Evolutionary conservation across 1,140 invertebrate genomes (phyloP).

Genomic region (Temnothorax curvispinosus): DNA sequence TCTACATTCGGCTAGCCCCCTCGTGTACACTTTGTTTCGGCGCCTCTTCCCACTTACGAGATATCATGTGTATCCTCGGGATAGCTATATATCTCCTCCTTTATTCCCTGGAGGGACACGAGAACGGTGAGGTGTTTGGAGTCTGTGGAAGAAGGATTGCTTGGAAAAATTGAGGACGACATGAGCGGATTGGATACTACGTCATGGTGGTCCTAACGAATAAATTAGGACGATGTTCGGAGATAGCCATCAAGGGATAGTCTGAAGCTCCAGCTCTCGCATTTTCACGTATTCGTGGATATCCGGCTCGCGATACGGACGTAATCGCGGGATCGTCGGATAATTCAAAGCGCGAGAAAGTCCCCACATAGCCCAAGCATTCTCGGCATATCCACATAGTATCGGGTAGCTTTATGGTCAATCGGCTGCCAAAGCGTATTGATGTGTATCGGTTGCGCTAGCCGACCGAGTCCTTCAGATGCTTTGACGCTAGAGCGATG

Average conservation of each 20-base stretch:
- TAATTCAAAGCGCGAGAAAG: constrained; percentile 12
- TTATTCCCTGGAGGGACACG: background rate
- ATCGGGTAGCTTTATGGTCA: constrained; percentile 6
- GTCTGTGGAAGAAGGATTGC: background rate
- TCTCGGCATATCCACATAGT: background rate
- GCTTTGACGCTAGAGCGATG: constrained; percentile 19
- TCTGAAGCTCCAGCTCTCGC: background rate
- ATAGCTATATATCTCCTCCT: background rate
- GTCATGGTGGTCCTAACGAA: constrained; percentile 13
- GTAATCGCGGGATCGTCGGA: background rate
- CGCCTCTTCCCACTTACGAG: background rate
- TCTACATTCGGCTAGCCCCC: background rate
- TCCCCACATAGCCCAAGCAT: background rate
- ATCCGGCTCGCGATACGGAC: background rate
- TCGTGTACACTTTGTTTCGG: constrained; percentile 22
- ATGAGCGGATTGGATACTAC: constrained; percentile 11
- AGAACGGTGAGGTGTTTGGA: background rate
- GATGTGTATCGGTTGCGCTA: constrained; percentile 50
- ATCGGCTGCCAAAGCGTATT: constrained; percentile 8
- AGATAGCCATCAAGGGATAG: background rate
- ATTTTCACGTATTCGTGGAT: background rate
- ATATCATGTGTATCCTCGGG: background rate
- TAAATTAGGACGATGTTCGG: constrained; percentile 31
- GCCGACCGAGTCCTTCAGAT: background rate
- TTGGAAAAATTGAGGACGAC: constrained; percentile 8